Conservation (phyloP, 92 coral and sea anemone species). For the Zoanthus sansibaricus region DNA sequence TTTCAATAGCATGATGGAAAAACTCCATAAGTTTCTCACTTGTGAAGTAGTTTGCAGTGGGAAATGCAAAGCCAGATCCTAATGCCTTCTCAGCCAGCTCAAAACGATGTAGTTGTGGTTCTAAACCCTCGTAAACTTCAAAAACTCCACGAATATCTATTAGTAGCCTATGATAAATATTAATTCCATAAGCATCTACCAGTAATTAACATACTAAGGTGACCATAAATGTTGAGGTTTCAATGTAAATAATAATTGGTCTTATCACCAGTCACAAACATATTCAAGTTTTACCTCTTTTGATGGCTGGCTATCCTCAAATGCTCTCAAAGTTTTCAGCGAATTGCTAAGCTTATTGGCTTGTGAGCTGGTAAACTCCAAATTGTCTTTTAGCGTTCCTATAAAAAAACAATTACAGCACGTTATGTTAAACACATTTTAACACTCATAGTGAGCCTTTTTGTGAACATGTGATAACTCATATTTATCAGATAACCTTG, state of each 20-base stretch:
- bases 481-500: too few species aligned
- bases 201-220: neutral
- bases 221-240: too few species aligned
- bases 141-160: slow-evolving; percentile 22
- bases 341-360: slow-evolving; percentile 26
- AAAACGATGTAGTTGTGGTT: slow-evolving; percentile 25
- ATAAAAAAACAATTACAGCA: neutral
- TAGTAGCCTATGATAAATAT: slow-evolving; percentile 24
- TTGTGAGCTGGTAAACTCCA: slow-evolving; percentile 26
- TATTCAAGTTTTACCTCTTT: neutral
- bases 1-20: slow-evolving; percentile 31
- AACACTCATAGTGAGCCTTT: too few species aligned
- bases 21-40: neutral
- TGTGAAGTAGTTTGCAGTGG: slow-evolving; percentile 28
- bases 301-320: slow-evolving; percentile 11
- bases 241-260: too few species aligned
- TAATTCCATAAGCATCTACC: slow-evolving; percentile 30
- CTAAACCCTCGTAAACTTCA: neutral
- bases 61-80: slow-evolving; percentile 46
- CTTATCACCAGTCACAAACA: too few species aligned
- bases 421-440: too few species aligned
- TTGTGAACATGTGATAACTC: too few species aligned
- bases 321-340: slow-evolving; percentile 11
- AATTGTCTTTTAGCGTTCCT: slow-evolving; percentile 30
- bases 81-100: slow-evolving; percentile 25